Conservation (phyloP, 2,797 vertebrate genomes). For the Clarias fuscus region DNA sequence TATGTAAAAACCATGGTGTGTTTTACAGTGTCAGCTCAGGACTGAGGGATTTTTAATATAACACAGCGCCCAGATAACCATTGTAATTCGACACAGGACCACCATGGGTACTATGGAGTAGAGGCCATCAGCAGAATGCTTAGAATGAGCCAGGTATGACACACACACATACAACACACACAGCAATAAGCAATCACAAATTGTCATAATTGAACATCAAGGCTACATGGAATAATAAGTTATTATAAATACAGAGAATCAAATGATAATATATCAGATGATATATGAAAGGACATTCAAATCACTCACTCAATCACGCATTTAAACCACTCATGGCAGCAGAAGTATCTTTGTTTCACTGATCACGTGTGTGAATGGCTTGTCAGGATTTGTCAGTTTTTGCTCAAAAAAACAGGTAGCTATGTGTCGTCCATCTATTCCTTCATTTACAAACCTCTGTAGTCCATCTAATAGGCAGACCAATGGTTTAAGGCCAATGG, state of each 20-base stretch:
- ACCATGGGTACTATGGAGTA: conserved; percentile 53
- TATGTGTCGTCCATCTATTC: too few species aligned
- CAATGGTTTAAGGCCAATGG: too few species aligned
- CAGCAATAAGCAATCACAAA: neutral
- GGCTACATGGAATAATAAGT: neutral
- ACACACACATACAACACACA: conserved; percentile 30
- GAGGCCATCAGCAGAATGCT: conserved; percentile 55
- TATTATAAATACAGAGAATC: neutral
- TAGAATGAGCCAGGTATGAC: conserved; percentile 53
- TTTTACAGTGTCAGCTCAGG: neutral
- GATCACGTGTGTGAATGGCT: too few species aligned
- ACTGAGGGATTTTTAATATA: neutral
- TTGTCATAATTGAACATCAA: neutral
- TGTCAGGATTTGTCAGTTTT: too few species aligned
- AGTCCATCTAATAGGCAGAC: too few species aligned
- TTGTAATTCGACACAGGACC: conserved; percentile 51
- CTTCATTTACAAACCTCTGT: too few species aligned
- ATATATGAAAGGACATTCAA: neutral
- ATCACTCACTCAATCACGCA: too few species aligned
- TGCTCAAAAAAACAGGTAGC: too few species aligned
- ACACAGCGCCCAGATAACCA: conserved; percentile 20
- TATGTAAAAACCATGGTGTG: neutral
- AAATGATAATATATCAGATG: neutral
- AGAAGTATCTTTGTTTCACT: too few species aligned
- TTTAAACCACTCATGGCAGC: too few species aligned